Conservation (phyloP, 2,888 invertebrate genomes). For the Diabrotica balteata region DNA sequence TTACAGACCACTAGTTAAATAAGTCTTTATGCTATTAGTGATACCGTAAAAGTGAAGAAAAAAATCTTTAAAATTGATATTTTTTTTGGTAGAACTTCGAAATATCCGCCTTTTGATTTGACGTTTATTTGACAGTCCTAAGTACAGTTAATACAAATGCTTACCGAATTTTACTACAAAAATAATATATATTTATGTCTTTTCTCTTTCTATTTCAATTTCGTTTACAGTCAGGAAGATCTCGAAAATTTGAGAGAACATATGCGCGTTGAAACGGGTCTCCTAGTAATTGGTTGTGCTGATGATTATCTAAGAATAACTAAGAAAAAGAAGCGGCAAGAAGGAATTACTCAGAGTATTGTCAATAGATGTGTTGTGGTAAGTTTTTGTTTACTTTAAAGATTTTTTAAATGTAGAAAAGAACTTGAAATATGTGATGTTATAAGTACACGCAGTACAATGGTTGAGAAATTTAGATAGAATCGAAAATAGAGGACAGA, state of each 20-base stretch:
- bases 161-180: too few relatives aligned
- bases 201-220: too few relatives aligned
- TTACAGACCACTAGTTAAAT: too few relatives aligned
- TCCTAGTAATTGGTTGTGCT: slow-evolving; percentile 81
- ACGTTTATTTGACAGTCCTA: too few relatives aligned
- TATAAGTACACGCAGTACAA: background rate
- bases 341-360: slow-evolving; percentile 80
- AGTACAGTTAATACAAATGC: too few relatives aligned
- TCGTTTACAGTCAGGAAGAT: slow-evolving; percentile 69
- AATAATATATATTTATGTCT: background rate
- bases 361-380: slow-evolving; percentile 79
- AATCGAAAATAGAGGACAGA: too few relatives aligned
- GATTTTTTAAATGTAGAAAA: background rate
- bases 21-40: too few relatives aligned
- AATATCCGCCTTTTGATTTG: too few relatives aligned
- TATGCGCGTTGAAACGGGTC: slow-evolving; percentile 77
- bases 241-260: slow-evolving; percentile 78
- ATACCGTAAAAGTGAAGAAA: too few relatives aligned
- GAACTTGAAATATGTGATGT: background rate
- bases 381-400: slow-evolving; percentile 42
- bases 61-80: too few relatives aligned
- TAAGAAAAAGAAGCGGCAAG: slow-evolving; percentile 73
- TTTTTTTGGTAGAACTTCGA: too few relatives aligned
- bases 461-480: too few relatives aligned
- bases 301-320: slow-evolving; percentile 77